phyloP scores from a whole-genome alignment of 30 jellyfish, hydroid and myxozoan genomes.

The Mastigias papua region DNA sequence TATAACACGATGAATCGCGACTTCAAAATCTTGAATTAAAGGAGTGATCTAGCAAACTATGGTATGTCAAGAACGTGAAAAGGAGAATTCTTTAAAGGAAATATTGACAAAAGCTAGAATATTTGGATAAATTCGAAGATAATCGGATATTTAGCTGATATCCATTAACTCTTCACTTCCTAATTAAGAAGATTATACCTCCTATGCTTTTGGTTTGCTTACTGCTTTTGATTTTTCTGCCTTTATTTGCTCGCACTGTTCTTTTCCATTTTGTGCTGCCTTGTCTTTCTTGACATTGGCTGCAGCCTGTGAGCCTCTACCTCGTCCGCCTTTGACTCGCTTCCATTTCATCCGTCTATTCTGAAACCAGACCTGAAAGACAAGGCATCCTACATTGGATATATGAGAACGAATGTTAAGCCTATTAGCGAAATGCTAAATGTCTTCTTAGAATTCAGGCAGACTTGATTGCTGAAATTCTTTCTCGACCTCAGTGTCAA shows the following conservation, averaged over 20 bases:
- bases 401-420: background rate
- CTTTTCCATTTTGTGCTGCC: slow-evolving; percentile 49
- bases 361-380: slow-evolving; percentile 91
- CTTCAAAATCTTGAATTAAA: too few species aligned
- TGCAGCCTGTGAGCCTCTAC: slow-evolving; percentile 77
- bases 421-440: background rate
- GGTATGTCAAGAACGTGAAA: too few species aligned
- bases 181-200: background rate
- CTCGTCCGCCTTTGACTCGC: slow-evolving; percentile 97
- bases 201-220: slow-evolving; percentile 40
- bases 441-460: background rate
- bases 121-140: too few species aligned
- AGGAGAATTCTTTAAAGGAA: background rate
- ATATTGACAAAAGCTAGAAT: too few species aligned
- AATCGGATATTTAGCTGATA: background rate
- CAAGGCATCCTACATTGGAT: background rate
- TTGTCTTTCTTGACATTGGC: slow-evolving; percentile 56
- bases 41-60: too few species aligned
- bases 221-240: slow-evolving; percentile 29
- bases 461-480: background rate
- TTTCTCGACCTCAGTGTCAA: background rate
- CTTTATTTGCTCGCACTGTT: slow-evolving; percentile 63
- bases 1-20: too few species aligned
- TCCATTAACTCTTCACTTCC: background rate
- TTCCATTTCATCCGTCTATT: slow-evolving; percentile 99